These are phyloP conservation scores for Drosophila conformis DNA, from an alignment of 2,888 invertebrate genomes.

Conservation along the genomic window DNA sequence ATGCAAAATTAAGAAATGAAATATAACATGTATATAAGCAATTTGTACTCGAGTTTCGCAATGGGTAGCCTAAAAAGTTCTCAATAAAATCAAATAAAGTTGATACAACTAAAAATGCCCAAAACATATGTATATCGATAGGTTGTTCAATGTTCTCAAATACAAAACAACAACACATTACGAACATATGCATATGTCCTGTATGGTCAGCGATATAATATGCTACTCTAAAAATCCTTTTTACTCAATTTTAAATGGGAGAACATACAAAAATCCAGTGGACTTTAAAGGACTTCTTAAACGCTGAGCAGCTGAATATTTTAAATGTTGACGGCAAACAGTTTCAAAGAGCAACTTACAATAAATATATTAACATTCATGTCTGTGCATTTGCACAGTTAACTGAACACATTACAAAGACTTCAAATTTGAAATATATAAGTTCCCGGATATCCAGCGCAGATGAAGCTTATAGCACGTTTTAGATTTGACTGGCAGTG, in stretches of 20 bases:
- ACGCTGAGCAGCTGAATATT: slow-evolving; percentile 8
- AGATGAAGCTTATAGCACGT: background rate
- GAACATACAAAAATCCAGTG: background rate
- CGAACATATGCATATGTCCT: background rate
- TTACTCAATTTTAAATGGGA: background rate
- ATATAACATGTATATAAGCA: background rate
- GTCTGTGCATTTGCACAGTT: background rate
- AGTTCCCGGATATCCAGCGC: background rate
- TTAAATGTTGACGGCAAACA: slow-evolving; percentile 13
- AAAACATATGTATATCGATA: background rate
- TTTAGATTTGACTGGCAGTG: background rate
- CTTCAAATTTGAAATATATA: background rate
- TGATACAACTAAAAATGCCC: background rate
- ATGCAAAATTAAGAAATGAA: background rate
- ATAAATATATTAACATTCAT: background rate
- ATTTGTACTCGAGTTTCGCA: background rate
- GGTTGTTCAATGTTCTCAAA: background rate
- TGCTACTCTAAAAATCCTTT: background rate
- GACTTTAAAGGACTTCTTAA: slow-evolving; percentile 1
- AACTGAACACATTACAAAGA: background rate
- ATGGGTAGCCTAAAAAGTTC: background rate
- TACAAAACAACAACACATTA: background rate
- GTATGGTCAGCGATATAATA: background rate
- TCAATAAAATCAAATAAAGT: background rate
- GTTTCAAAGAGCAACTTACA: background rate